Base-by-base conservation (phyloP, 2,797 vertebrate species). In the Telmatherina bonti region DNA sequence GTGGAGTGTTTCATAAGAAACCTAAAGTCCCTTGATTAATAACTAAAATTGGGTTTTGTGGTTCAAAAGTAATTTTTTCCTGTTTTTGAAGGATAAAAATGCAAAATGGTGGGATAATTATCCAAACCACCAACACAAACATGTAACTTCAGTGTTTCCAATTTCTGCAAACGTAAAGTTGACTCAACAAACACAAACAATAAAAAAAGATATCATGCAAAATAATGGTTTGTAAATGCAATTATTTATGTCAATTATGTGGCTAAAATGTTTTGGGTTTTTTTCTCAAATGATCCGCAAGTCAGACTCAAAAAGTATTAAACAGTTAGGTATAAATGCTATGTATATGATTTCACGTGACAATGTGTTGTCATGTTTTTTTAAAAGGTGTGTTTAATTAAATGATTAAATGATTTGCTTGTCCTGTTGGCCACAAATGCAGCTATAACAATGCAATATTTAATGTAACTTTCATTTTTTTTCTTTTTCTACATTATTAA, bases 401-500 rank as follows among this genome's bases (percentile, higher is more conserved):
- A 45, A 10, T 66, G 38, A 60, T 56, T 58, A 13, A 47, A 75
- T 70, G 47, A 63, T 22, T 49, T 56, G 53, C 61, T 79, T 26
- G 36, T 76, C 51, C 38, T 72, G 65, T 62, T 63, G n/a, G 52
- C 24, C 0, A 58, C 73, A 85, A 75, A 76, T 83, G 76, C 69
- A 78, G 69, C 73, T 75, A 80, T 77, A 79, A 72, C 61, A 79
- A 77, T 81, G 69, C 51, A 68, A 63, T 72, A 53, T 35, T 64
- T 82, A 80, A 83, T 72, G 57, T 63, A 64, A 56, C 47, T 83
- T 83, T 87, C 79, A 85, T 89, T 86, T 53, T 9, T 38, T 38
- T 13, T 38, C 3, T 38, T 38, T 4, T 35, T 11, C 11, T 2
- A 35, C 1, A 2, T 35, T 35, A 10, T 10, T 35, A 10, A 35